Base-by-base conservation (phyloP, 1,140 invertebrate species). In the Maconellicoccus hirsutus region DNA sequence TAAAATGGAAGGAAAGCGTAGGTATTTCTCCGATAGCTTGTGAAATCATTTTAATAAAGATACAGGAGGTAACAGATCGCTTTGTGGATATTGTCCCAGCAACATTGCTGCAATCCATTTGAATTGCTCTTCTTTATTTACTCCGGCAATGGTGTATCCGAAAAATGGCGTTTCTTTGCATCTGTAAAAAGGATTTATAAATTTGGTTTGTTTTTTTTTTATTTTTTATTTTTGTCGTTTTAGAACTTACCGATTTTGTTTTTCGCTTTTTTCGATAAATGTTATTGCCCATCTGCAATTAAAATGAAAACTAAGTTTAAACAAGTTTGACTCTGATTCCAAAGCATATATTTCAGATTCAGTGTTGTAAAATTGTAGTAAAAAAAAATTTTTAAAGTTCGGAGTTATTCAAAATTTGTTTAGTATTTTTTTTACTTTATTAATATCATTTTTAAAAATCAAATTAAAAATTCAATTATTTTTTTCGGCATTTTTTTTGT, bases 71-170 rank as follows among this genome's bases (percentile, higher is more conserved):
- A 76, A 59, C 26, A 77, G 69, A 38, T 75, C 70, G 63, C 71
- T 70, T 63, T 79, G 73, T 59, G 82, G 81, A 74, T 89, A 85
- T 76, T 90, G 83, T 0, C 84, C 85, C 74, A 88, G 84, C 70
- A 88, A 80, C 80, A 93, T 86, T 19, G 88, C 87, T 12, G 87
- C 84, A 71, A 90, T 82, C 89, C 90, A 92, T 71, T 84, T 85
- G 8, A 89, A 82, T 73, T 89, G 84, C 59, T 90, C 86, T 23
- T 87, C 84, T 71, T 86, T 86, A 23, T 86, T 86, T 22, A 83
- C 84, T 70, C 89, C 91, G 1, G 87, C 88, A 29, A 93, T 79
- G 0, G 87, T 88, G 73, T 85, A 84, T 0, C 91, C 91, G 78
- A 93, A 92, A 79, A 83, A 92, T 0, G 89, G 89, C 39, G 80